Evolutionary conservation across 2,113 vertebrate species (phyloP).

Genomic region (human (Homo sapiens)): GRCh38 chr12:125713001-125713500

Average conservation of each 20-base stretch:
- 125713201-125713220: not conserved
- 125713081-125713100: not conserved
- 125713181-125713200: too few relatives aligned
- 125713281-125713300: not conserved
- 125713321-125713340: not conserved
- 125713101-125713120: not conserved
- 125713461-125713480: not conserved
- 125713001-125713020: not conserved
- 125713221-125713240: not conserved
- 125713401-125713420: not conserved
- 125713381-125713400: not conserved
- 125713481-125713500: fast-evolving
- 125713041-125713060: not conserved
- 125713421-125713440: not conserved
- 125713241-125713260: not conserved
- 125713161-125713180: too few relatives aligned
- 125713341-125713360: not conserved
- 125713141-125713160: not conserved
- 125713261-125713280: not conserved
- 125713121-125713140: not conserved
- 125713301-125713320: not conserved
- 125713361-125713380: not conserved
- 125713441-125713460: not conserved
- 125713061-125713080: too few relatives aligned
- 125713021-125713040: too few relatives aligned